phyloP scores from a whole-genome alignment of 1,140 invertebrate species.

The Elymnias hypermnestra region DNA sequence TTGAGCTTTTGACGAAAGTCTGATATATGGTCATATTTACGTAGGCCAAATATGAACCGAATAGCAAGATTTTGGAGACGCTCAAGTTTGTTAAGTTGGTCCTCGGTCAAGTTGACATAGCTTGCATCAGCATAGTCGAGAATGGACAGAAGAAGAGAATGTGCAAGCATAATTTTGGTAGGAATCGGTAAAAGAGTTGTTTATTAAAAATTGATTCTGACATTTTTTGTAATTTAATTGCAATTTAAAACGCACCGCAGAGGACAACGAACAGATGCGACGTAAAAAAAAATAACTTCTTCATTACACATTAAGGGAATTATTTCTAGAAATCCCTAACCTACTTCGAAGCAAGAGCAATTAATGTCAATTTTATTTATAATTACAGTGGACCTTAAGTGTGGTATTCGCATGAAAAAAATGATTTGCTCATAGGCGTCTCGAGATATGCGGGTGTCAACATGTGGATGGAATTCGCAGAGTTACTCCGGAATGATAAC shows the following conservation, averaged over 20 bases:
- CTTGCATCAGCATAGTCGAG: no score
- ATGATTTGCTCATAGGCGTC: slow-evolving; percentile 34
- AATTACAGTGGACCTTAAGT: slow-evolving; percentile 39
- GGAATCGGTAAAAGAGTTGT: no score
- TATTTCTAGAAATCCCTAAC: slow-evolving; percentile 67
- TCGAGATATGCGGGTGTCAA: slow-evolving; percentile 36
- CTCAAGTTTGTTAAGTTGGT: no score
- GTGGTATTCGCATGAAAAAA: slow-evolving; percentile 41
- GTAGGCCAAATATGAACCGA: no score
- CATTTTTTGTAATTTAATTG: slow-evolving; percentile 15
- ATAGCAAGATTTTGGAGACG: no score
- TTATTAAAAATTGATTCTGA: no score
- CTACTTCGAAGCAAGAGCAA: slow-evolving; percentile 51
- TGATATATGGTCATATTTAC: no score
- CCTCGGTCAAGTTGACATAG: no score
- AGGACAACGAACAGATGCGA: slow-evolving; percentile 3
- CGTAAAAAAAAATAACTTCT: slow-evolving; percentile 21
- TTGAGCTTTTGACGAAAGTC: no score
- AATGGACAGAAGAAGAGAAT: no score
- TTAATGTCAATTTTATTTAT: slow-evolving; percentile 73
- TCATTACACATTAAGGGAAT: slow-evolving; percentile 39
- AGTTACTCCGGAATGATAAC: slow-evolving; percentile 33
- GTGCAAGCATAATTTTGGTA: no score
- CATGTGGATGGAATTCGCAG: slow-evolving; percentile 32
- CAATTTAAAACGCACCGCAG: background rate